phyloP scores from a whole-genome alignment of 2,797 vertebrate species.

The Meda fulgida region DNA sequence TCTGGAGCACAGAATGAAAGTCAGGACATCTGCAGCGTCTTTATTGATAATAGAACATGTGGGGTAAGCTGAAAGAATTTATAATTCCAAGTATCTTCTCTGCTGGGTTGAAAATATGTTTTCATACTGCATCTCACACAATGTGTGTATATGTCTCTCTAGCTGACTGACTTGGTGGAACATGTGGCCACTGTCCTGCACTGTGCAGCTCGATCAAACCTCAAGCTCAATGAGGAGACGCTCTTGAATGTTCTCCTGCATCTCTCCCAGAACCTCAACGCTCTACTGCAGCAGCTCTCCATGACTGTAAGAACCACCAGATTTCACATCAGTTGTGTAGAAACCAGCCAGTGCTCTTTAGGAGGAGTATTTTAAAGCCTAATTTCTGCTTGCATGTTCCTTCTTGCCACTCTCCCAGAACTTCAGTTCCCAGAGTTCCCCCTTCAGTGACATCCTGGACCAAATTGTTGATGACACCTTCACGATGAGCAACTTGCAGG shows the following conservation, averaged over 20 bases:
- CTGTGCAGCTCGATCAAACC: constrained; percentile 69
- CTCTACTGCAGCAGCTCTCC: constrained; percentile 69
- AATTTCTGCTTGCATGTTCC: neutral
- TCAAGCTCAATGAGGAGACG: constrained; percentile 66
- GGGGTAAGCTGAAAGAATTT: constrained; percentile 66
- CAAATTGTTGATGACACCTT: constrained; percentile 57
- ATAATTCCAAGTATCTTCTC: neutral
- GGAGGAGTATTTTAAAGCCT: neutral
- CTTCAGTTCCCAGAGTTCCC: constrained; percentile 63
- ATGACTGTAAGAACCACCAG: constrained; percentile 61
- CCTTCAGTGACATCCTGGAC: constrained; percentile 69
- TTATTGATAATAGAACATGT: constrained; percentile 68
- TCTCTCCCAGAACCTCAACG: constrained; percentile 68
- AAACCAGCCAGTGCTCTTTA: neutral
- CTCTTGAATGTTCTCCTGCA: constrained; percentile 64
- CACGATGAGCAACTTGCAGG: constrained; percentile 67
- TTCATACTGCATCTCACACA: neutral
- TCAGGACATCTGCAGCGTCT: constrained; percentile 73
- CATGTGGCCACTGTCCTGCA: constrained; percentile 71
- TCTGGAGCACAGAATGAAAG: constrained; percentile 43
- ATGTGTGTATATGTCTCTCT: neutral
- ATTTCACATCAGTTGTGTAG: neutral
- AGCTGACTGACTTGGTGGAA: constrained; percentile 73
- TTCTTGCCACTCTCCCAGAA: constrained; percentile 63
- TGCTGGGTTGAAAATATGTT: neutral